Base-by-base conservation (phyloP, 2,888 invertebrate genomes). In the Pandemis corylana region DNA sequence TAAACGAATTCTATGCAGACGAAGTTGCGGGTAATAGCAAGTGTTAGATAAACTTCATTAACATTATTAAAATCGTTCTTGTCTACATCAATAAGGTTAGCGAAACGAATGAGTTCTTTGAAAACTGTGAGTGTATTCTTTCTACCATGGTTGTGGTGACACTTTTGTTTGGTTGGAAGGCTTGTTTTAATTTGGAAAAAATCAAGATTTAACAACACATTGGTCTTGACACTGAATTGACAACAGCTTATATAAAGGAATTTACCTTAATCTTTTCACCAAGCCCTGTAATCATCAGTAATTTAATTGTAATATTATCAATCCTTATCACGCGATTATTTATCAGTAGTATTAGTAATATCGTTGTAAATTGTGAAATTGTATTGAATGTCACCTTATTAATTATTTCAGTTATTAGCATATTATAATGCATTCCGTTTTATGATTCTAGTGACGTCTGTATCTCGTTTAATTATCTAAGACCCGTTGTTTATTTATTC, bases 401-500 rank as follows among this genome's bases (percentile, higher is more conserved):
- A 15, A 61, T 71, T 49, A 62, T 41, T 69, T 51, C 65, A 28
- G 20, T 59, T 66, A 67, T 42, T 53, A 42, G 42, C 12, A 7
- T 36, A 12, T 28, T 59, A 59, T 12, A 28, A 59, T 28, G 12
- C 59, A 10, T 59, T 28, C 59, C 10, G 28, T 61, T 51, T 61
- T 61, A 61, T 28, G n/a, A n/a, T 51, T 66, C 53, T 56, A 59
- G 9, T 69, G 69, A 64, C 20, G 49, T 41, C 56, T 56, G 63
- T 71, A 71, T 71, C 70, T 7, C 61, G 41, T 61, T 65, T 7
- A 53, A 49, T 64, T 62, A 68, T 68, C 64, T 51, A 9, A 67
- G 49, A 44, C 68, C 15, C 59, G 56, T n/a, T 65, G 49, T 62
- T 71, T 71, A 66, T 66, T 68, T 9, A 66, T 75, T 63, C 66